These are phyloP conservation scores for Osmoderma eremita DNA, from an alignment of 2,888 invertebrate genomes.

Conservation along the genomic window DNA sequence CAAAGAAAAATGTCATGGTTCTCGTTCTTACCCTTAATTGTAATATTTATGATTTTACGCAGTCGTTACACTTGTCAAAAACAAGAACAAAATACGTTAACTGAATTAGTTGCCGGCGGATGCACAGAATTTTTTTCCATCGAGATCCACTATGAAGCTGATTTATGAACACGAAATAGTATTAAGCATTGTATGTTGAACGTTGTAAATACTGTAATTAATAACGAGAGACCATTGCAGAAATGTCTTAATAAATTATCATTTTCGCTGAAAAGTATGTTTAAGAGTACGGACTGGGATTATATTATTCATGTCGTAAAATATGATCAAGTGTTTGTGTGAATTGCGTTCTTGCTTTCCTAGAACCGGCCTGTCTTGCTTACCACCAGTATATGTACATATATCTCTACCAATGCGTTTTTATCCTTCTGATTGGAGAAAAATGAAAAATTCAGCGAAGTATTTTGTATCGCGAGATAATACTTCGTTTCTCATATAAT, in stretches of 20 bases:
- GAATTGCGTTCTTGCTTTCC: constrained; percentile 14
- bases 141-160: constrained; percentile 9
- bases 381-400: no score
- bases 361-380: no score
- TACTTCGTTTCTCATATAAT: no score
- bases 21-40: no score
- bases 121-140: constrained; percentile 13
- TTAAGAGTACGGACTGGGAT: constrained; percentile 1
- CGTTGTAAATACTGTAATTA: constrained; percentile 28
- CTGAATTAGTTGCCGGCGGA: constrained; percentile 13
- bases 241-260: constrained; percentile 25
- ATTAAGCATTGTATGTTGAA: constrained; percentile 11
- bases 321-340: constrained; percentile 20
- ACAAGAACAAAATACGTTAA: background rate
- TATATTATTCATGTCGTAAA: constrained; percentile 29
- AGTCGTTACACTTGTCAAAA: no score
- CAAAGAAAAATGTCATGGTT: no score
- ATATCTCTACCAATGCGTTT: no score
- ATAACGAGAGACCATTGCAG: constrained; percentile 24
- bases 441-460: no score
- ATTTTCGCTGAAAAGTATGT: constrained; percentile 17
- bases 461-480: no score
- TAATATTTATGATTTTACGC: no score
- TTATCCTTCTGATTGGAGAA: no score
- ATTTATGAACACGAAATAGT: background rate